Conservation (phyloP, 2,797 vertebrate genomes). For the Lacerta agilis region DNA sequence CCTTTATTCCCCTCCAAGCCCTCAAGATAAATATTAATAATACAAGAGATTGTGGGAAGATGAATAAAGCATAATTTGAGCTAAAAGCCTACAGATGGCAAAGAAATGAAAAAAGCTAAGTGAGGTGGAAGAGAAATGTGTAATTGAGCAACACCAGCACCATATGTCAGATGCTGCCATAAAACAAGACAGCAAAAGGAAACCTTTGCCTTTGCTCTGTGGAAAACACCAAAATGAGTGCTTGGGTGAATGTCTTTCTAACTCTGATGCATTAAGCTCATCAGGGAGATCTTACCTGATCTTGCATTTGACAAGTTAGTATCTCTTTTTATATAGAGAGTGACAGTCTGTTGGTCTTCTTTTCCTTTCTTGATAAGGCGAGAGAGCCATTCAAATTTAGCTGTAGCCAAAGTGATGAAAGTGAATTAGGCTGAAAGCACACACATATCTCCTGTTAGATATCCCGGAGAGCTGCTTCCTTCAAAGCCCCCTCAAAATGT, state of each 20-base stretch:
- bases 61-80: slow-evolving; percentile 71
- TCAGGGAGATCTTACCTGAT: slow-evolving; percentile 48
- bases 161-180: slow-evolving; percentile 67
- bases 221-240: slow-evolving; percentile 43
- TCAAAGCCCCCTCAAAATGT: slow-evolving; percentile 44
- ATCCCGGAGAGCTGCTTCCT: slow-evolving; percentile 31
- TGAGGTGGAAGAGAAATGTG: slow-evolving; percentile 71
- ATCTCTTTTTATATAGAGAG: slow-evolving; percentile 51
- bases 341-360: slow-evolving; percentile 41
- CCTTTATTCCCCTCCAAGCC: not conserved
- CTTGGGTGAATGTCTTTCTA: slow-evolving; percentile 36
- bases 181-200: slow-evolving; percentile 53
- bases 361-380: slow-evolving; percentile 3
- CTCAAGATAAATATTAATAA: slow-evolving; percentile 65
- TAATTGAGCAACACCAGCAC: slow-evolving; percentile 68
- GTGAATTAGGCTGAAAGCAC: slow-evolving; percentile 29
- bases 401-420: slow-evolving; percentile 50
- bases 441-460: not conserved
- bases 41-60: slow-evolving; percentile 60
- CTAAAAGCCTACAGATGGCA: slow-evolving; percentile 74
- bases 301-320: slow-evolving; percentile 64
- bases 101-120: slow-evolving; percentile 76
- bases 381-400: slow-evolving; percentile 54
- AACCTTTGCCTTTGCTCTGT: slow-evolving; percentile 50
- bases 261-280: slow-evolving; percentile 52